phyloP scores from a whole-genome alignment of 2,888 invertebrate species.

The Tyria jacobaeae region DNA sequence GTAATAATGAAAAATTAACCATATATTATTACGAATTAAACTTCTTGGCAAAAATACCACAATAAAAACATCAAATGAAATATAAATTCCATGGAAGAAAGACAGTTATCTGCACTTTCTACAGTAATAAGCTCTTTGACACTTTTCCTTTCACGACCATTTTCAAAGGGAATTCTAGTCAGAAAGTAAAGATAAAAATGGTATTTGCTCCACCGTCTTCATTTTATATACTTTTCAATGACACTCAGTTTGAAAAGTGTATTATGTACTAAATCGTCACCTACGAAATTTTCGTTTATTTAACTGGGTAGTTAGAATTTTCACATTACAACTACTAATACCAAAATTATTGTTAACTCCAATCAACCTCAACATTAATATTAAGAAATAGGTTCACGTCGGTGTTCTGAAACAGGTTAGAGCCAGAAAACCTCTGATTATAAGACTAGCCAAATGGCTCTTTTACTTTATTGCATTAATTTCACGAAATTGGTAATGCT shows the following conservation, averaged over 20 bases:
- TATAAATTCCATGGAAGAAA: slow-evolving; percentile 24
- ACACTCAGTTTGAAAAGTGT: slow-evolving; percentile 7
- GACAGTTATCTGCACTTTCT: slow-evolving; percentile 36
- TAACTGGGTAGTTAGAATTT: not conserved
- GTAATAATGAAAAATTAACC: not conserved
- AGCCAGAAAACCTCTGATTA: not conserved
- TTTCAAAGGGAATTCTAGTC: slow-evolving; percentile 36
- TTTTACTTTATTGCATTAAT: slow-evolving; percentile 14
- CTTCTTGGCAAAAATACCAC: not conserved
- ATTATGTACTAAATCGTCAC: no score
- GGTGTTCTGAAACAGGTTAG: not conserved
- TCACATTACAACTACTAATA: not conserved
- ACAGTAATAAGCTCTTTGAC: slow-evolving; percentile 47
- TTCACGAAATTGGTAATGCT: slow-evolving; percentile 25
- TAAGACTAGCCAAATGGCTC: not conserved
- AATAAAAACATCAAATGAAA: slow-evolving; percentile 30
- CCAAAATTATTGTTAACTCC: no score
- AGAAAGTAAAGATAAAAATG: slow-evolving; percentile 34
- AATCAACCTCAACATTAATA: not conserved
- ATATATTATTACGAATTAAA: not conserved
- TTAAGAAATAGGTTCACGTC: not conserved
- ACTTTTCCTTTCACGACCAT: slow-evolving; percentile 31
- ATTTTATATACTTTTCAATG: slow-evolving; percentile 22
- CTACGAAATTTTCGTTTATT: no score
- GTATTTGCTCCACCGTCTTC: slow-evolving; percentile 12